Conservation (phyloP, 1,140 invertebrate genomes). For the Zelostemma sp. region DNA sequence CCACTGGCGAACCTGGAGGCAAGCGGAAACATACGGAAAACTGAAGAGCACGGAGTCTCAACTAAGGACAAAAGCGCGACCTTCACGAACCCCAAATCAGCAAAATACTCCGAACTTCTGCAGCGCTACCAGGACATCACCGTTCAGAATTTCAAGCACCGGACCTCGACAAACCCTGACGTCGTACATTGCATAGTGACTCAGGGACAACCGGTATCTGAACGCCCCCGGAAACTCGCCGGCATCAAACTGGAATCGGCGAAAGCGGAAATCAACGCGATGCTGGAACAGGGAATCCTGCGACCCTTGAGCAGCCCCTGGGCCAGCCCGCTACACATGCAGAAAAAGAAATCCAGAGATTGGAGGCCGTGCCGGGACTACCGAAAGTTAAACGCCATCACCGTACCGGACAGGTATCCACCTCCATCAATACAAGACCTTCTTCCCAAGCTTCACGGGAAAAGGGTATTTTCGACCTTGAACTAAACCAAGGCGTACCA, state of each 20-base stretch:
- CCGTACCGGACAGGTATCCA: conserved; percentile 61
- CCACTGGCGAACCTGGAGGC: background rate
- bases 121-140: background rate
- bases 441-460: conserved; percentile 33
- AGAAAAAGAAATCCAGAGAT: conserved; percentile 40
- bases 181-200: background rate
- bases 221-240: background rate
- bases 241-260: background rate
- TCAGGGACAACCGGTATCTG: conserved; percentile 3
- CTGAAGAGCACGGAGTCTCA: background rate
- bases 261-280: conserved; percentile 11
- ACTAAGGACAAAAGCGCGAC: background rate
- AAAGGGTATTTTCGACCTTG: conserved; percentile 57
- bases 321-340: conserved; percentile 26
- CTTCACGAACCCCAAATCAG: background rate
- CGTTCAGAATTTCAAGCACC: background rate
- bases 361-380: conserved; percentile 53
- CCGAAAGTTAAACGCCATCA: conserved; percentile 39
- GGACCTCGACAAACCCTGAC: background rate
- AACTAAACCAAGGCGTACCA: conserved; percentile 66
- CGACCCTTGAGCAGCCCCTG: conserved; percentile 17
- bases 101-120: background rate
- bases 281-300: conserved; percentile 8
- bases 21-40: background rate
- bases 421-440: conserved; percentile 41